phyloP scores from a whole-genome alignment of 1,140 invertebrate genomes.

The Drosophila lowei region DNA sequence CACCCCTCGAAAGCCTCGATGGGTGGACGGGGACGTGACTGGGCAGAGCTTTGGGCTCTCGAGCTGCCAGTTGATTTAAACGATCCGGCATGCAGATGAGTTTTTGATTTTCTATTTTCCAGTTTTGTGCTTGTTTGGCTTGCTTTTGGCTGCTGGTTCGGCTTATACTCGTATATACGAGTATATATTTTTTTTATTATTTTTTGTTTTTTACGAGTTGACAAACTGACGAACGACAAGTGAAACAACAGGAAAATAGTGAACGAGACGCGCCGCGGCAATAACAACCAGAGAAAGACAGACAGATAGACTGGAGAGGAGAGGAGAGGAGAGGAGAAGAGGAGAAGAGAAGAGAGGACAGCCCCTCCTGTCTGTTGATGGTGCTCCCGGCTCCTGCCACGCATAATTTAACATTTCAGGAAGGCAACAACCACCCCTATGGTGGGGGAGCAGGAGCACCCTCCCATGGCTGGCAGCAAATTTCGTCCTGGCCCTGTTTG shows the following conservation, averaged over 20 bases:
- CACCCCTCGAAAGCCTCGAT: conserved; percentile 11
- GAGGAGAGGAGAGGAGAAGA: conserved; percentile 7
- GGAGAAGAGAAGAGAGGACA: no score
- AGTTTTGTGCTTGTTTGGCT: conserved; percentile 13
- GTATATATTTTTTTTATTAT: conserved; percentile 25
- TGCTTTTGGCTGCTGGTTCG: conserved; percentile 9
- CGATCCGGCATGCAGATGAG: conserved; percentile 56
- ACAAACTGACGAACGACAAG: conserved; percentile 50
- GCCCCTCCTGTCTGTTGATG: no score
- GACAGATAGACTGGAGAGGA: not conserved
- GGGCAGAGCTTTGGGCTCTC: conserved; percentile 14
- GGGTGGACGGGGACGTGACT: conserved; percentile 32
- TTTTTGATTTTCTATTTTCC: conserved; percentile 54
- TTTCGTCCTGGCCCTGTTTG: conserved; percentile 51
- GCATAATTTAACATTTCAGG: conserved; percentile 71
- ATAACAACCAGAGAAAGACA: conserved; percentile 10
- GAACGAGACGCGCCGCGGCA: conserved; percentile 23
- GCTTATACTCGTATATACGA: conserved; percentile 3
- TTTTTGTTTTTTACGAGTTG: conserved; percentile 64
- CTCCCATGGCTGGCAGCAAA: conserved; percentile 9
- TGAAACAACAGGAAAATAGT: conserved; percentile 30
- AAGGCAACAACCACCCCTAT: no score
- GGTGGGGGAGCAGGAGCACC: not conserved
- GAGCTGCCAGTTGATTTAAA: conserved; percentile 50
- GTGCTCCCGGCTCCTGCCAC: conserved; percentile 31